Percentiles rank a stretch among this genome's conserved stretches.
phyloP scores from a whole-genome alignment of 2,888 invertebrate species.

The Patella pellucida region DNA sequence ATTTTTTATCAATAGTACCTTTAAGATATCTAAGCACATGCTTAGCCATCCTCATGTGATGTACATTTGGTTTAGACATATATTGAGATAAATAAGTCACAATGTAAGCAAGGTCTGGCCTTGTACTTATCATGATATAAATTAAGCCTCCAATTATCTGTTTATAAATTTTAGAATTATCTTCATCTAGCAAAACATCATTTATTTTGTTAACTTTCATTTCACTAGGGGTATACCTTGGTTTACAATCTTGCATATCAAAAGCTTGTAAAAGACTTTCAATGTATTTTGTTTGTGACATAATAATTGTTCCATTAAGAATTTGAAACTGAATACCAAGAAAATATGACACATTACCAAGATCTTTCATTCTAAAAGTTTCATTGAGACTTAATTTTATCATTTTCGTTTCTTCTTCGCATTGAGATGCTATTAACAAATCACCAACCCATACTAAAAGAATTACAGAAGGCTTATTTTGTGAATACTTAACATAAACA shows the following conservation, averaged over 20 bases:
- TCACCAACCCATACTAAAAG: conserved; percentile 28
- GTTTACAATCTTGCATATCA: conserved; percentile 23
- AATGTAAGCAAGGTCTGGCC: conserved; percentile 19
- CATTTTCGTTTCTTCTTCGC: neutral
- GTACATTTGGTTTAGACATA: conserved; percentile 15
- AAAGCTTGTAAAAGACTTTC: neutral
- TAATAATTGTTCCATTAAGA: conserved; percentile 4
- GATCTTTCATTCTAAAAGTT: conserved; percentile 22
- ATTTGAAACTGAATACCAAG: conserved; percentile 20
- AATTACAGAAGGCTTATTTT: conserved; percentile 4
- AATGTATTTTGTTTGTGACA: conserved; percentile 18
- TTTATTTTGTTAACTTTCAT: neutral
- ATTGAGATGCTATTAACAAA: conserved; percentile 17
- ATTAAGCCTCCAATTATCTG: conserved; percentile 21
- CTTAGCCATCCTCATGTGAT: conserved; percentile 15
- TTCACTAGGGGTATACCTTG: conserved; percentile 17
- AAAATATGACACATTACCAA: conserved; percentile 21
- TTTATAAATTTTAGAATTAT: conserved; percentile 15
- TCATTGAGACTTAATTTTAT: conserved; percentile 10
- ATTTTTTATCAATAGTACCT: conserved; percentile 12
- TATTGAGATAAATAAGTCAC: conserved; percentile 24
- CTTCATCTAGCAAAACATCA: neutral
- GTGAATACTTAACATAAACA: conserved; percentile 6
- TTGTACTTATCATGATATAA: conserved; percentile 24
- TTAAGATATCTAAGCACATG: conserved; percentile 27